A percentile compares a stretch with the other conserved stretches of the same genome.
These are phyloP conservation scores for Sturnus vulgaris DNA, from an alignment of 2,113 vertebrate genomes.

Conservation along the genomic window DNA sequence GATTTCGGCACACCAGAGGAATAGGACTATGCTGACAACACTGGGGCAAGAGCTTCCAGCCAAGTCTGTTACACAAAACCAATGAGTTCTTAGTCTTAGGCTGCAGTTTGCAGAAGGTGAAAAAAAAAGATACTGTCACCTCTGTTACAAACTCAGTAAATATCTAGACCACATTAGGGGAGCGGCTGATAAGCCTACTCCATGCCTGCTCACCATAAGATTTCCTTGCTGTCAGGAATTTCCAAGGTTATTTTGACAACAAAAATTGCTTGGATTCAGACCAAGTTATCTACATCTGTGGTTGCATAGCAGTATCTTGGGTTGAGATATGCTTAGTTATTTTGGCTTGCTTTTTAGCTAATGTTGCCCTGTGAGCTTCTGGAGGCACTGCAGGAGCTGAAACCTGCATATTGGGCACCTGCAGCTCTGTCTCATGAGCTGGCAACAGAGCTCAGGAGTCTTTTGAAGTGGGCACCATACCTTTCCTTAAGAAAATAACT, in stretches of 20 bases:
- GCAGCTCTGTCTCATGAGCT: not conserved
- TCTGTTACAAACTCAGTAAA: not conserved
- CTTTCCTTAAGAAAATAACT: not conserved
- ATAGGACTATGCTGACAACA: not conserved
- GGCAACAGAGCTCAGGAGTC: not conserved
- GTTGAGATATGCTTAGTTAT: not conserved
- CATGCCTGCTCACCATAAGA: not conserved
- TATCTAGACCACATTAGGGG: not conserved
- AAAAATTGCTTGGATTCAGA: conserved; percentile 11
- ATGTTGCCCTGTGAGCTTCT: not conserved
- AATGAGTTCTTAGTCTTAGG: not conserved
- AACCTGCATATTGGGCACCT: not conserved
- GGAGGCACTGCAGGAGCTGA: not conserved
- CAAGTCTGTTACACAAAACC: not conserved
- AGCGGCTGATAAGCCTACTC: not conserved
- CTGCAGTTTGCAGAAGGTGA: not conserved
- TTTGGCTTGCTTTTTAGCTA: not conserved
- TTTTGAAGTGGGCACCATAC: not conserved
- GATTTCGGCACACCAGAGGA: not conserved
- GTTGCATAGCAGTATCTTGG: not conserved
- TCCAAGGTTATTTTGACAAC: conserved; percentile 39
- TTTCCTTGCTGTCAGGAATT: not conserved
- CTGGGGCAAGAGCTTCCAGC: not conserved
- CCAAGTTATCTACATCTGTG: not conserved
- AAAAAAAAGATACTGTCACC: not conserved